Base-by-base conservation (phyloP, 1,140 invertebrate genomes). In the Drosophila setifemur region DNA sequence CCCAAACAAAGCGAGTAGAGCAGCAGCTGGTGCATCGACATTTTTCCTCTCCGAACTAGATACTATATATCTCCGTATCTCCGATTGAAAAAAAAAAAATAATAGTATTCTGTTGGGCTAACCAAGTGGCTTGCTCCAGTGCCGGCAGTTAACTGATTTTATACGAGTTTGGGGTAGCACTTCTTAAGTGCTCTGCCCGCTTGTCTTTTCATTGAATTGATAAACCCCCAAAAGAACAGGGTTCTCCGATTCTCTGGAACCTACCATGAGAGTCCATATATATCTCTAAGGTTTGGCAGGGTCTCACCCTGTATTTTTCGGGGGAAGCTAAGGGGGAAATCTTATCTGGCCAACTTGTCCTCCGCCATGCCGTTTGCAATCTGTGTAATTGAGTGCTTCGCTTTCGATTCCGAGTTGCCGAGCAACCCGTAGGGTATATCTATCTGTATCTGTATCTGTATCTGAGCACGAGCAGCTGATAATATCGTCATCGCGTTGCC, bases 141-240 rank as follows among this genome's bases (percentile, higher is more conserved):
- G 81, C 77, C 81, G 81, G 86, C 82, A 60, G 73, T 87, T 79
- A 83, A 89, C 87, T 89, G 87, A 89, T 83, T 79, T 83, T 71
- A 76, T 83, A 79, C 47, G 72, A 83, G 74, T 71, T 66, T 61
- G 58, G 43, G 57, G 71, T 69, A 70, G 54, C 67, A 54, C 61
- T 81, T 88, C 72, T 88, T 83, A 83, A 79, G 61, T 57, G 54
- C 53, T 47, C 58, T 49, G 66, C 43, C 47, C 25, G 45, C 55
- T 52, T 37, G 61, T 54, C 54, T 63, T 63, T 63, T 47, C 73
- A 43, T 31, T 7, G 12, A 31, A 35, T 79, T 79, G 76, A 79
- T 79, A 79, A 79, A 79, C 45, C 19, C 23, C 8, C n/a, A 43
- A 42, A 8, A 19, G 1, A 0, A 64, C 61, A 64, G 61, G 61